These are phyloP conservation scores for Acromyrmex charruanus DNA, from an alignment of 1,140 invertebrate genomes.

Conservation along the genomic window DNA sequence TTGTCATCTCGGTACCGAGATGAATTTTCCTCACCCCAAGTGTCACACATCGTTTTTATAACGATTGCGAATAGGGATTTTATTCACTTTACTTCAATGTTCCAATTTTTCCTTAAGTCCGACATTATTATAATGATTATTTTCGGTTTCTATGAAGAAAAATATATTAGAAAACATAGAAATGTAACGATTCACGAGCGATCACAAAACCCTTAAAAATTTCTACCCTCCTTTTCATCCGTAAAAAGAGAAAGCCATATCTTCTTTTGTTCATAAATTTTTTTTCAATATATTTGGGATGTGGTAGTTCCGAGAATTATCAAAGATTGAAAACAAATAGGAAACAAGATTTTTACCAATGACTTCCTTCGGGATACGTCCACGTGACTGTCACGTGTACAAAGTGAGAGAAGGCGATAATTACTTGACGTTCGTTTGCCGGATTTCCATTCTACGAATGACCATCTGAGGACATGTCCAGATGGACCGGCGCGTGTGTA, in stretches of 20 bases:
- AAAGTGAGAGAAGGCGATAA: constrained; percentile 47
- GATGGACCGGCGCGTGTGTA: constrained; percentile 53
- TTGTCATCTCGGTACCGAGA: too few species aligned
- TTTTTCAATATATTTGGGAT: not conserved
- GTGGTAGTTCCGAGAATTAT: not conserved
- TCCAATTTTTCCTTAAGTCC: too few species aligned
- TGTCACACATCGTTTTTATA: too few species aligned
- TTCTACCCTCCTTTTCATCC: not conserved
- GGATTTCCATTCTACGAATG: constrained; percentile 71
- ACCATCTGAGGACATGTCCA: constrained; percentile 70
- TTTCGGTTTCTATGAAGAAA: too few species aligned
- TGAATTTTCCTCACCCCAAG: too few species aligned
- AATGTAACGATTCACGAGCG: too few species aligned
- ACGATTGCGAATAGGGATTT: too few species aligned
- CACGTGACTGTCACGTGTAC: not conserved
- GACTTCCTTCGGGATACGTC: not conserved
- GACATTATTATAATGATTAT: too few species aligned
- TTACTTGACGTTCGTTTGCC: constrained; percentile 54
- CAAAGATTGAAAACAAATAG: not conserved
- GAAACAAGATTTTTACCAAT: not conserved
- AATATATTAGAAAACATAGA: too few species aligned
- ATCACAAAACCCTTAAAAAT: too few species aligned
- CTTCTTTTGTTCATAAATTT: not conserved
- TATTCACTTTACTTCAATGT: too few species aligned
- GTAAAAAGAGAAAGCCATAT: not conserved